Evolutionary conservation across 2,797 vertebrate genomes (phyloP), one percentile per base, ranked within the genome.

Genomic region (Lacerta viridis): DNA sequence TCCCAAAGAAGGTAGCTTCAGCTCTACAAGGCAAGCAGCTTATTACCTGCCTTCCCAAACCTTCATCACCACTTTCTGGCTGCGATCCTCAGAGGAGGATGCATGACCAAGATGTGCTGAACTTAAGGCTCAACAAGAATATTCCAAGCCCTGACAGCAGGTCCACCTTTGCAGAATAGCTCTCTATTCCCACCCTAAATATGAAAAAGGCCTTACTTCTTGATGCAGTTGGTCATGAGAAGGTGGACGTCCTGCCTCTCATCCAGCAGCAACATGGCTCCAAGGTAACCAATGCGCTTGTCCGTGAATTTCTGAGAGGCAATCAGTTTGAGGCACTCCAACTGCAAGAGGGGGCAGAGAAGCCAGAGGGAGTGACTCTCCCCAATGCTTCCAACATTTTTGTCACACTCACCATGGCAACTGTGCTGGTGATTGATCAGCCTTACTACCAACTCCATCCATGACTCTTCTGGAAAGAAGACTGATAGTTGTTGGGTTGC

Each of bases 141-240:
- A 50, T 50, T 50, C 50, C 75, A 43, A 43, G 23, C 75, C 23
- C 9, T 3, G 25, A 4, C 75, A 46, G 41, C 15, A 41, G 41
- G 27, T 27, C 80, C 17, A 46, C 25, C 55, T 41, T 27, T n/a
- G 29, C 36, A 41, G 18, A 41, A 64, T 17, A 41, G 41, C 59
- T 76, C 29, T 72, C 29, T 7, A 36, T n/a, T n/a, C 17, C 85
- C 66, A n/a, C 87, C 90, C 61, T 23, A 89, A 87, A 87, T 85
- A 81, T 92, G 90, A 79, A 87, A 75, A 85, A 75, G 89, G 84
- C 98, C 99, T 99, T 98, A 99, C 99, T 99, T 99, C 96, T 99
- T 99, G 96, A 99, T 99, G 98, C 99, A 99, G 96, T 99, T 99
- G 93, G 99, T 99, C 99, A 99, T 99, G 94, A 99, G 98, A 96